phyloP scores from a whole-genome alignment of 2,888 invertebrate genomes.

The Ditylenchus weischeri region DNA sequence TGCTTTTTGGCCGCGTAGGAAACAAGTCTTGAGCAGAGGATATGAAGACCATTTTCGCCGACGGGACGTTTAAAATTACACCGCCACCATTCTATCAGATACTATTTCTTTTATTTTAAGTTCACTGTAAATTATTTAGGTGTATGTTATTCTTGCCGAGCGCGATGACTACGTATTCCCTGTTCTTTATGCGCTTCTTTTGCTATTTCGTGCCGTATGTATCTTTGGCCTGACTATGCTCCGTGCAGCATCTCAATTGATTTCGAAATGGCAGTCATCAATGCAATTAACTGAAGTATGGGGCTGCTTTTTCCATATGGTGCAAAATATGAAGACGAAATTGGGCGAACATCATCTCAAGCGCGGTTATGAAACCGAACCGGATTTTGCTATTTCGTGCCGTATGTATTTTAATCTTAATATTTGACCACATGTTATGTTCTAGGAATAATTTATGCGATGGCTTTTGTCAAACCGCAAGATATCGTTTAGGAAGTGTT shows the following conservation, averaged over 20 bases:
- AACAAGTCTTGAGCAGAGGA: not conserved
- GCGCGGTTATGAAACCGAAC: too few relatives aligned
- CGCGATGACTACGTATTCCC: too few relatives aligned
- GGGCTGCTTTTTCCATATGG: conserved; percentile 20
- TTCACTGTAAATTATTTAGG: not conserved
- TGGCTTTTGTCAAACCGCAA: too few relatives aligned
- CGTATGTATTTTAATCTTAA: too few relatives aligned
- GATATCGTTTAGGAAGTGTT: too few relatives aligned
- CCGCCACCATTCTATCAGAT: not conserved
- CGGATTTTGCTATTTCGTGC: too few relatives aligned
- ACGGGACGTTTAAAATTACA: conserved; percentile 14
- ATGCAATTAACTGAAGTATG: not conserved
- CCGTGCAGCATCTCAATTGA: conserved; percentile 12
- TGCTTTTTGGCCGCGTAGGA: conserved; percentile 7
- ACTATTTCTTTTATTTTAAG: not conserved
- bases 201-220: conserved; percentile 16
- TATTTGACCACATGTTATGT: too few relatives aligned
- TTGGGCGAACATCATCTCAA: not conserved
- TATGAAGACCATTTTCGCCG: conserved; percentile 7
- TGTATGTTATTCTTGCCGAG: conserved; percentile 14
- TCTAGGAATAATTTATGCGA: too few relatives aligned
- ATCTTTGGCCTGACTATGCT: conserved; percentile 3
- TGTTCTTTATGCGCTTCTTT: conserved; percentile 10
- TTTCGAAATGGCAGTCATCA: conserved; percentile 15
- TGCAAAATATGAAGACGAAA: conserved; percentile 5